Evolutionary conservation across 2,797 vertebrate species (phyloP).

Genomic region (Perodicticus potto): DNA sequence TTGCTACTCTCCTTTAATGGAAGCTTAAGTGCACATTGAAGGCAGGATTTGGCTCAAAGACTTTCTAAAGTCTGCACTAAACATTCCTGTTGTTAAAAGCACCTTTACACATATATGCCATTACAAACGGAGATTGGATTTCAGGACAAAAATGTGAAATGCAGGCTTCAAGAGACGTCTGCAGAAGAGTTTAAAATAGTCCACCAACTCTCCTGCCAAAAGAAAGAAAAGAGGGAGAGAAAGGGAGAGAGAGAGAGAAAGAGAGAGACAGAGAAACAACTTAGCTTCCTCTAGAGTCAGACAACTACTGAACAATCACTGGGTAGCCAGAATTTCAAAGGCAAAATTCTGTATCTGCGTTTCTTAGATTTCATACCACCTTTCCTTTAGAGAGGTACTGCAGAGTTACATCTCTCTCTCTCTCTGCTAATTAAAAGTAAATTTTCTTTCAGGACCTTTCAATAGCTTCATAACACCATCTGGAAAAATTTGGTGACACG

Average conservation of each 20-base stretch:
- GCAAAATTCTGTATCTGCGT: background rate
- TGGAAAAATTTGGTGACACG: background rate
- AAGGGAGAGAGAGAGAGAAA: too few species aligned
- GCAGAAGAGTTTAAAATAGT: background rate
- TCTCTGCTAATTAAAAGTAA: slow-evolving; percentile 4
- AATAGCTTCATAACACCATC: slow-evolving; percentile 30
- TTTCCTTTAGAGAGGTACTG: slow-evolving; percentile 18
- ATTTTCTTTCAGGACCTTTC: slow-evolving; percentile 18
- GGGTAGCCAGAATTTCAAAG: background rate
- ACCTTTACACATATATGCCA: slow-evolving; percentile 26
- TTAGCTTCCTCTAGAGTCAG: background rate
- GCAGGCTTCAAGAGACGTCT: background rate
- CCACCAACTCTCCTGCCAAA: background rate
- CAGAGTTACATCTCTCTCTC: background rate
- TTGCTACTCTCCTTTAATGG: slow-evolving; percentile 34
- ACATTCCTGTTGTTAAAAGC: slow-evolving; percentile 42
- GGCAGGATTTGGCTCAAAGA: slow-evolving; percentile 63
- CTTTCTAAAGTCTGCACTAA: background rate
- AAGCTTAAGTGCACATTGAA: slow-evolving; percentile 43
- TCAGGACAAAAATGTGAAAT: slow-evolving; percentile 33
- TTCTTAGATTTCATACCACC: background rate
- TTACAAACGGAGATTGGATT: slow-evolving; percentile 11
- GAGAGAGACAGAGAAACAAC: too few species aligned
- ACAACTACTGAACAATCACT: background rate
- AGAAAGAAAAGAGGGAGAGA: background rate